Evolutionary conservation across 2,888 invertebrate genomes (phyloP).

Genomic region (Phymatocera aterrima): DNA sequence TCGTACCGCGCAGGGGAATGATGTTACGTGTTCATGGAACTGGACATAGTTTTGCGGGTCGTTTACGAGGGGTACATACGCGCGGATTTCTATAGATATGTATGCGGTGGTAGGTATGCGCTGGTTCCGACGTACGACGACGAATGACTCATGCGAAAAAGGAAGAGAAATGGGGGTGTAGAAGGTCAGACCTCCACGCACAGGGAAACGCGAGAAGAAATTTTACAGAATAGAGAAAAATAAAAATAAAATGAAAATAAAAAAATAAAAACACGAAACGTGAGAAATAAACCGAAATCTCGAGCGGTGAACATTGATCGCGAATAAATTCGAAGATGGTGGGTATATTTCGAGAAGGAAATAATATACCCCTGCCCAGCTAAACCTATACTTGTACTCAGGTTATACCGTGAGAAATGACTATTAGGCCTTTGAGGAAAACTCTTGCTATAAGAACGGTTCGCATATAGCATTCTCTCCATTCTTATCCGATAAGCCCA

Average conservation of each 20-base stretch:
- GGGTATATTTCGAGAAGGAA: not conserved
- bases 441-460: not conserved
- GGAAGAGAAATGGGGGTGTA: not conserved
- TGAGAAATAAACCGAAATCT: not conserved
- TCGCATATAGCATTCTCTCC: not conserved
- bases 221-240: not conserved
- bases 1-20: not conserved
- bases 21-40: conserved; percentile 40
- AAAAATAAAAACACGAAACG: not conserved
- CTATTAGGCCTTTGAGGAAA: conserved; percentile 4
- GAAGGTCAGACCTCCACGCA: not conserved
- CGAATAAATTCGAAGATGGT: not conserved
- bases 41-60: conserved; percentile 32
- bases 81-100: conserved; percentile 36
- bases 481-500: conserved; percentile 4
- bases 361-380: not conserved
- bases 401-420: not conserved
- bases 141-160: conserved; percentile 39
- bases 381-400: too few relatives aligned
- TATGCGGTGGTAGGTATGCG: too few relatives aligned
- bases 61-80: conserved; percentile 11
- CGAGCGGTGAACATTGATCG: not conserved
- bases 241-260: not conserved
- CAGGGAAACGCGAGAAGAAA: not conserved
- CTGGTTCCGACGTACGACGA: conserved; percentile 15